Evolutionary conservation across 2,113 vertebrate species (phyloP).

Genomic region (Alexandromys fortis): DNA sequence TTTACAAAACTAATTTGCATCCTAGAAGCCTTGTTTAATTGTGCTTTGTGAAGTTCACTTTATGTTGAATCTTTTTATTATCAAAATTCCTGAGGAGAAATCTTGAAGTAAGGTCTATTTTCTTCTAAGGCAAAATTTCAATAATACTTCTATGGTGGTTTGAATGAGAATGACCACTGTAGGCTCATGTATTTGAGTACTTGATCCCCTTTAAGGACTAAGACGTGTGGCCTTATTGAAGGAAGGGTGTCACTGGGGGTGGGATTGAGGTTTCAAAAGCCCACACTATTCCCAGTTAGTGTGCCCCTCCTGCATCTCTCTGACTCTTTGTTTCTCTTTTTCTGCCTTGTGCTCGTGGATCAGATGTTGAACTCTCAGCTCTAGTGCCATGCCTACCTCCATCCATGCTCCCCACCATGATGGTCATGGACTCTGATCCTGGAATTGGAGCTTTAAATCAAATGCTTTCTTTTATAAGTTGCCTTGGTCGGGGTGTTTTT

Average conservation of each 20-base stretch:
- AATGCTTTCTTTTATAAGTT: not conserved
- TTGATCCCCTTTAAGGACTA: not conserved
- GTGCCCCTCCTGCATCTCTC: not conserved
- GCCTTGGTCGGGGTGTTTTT: not conserved
- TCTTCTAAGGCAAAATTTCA: constrained; percentile 50
- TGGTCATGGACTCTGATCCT: not conserved
- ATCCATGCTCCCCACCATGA: not conserved
- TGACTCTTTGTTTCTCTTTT: not conserved
- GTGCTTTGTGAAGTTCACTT: constrained; percentile 41
- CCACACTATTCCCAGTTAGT: not conserved
- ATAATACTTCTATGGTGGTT: not conserved
- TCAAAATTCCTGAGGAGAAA: constrained; percentile 49
- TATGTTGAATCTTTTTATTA: constrained; percentile 45
- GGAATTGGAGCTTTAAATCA: not conserved
- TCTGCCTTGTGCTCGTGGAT: not conserved
- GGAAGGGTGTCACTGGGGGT: not conserved
- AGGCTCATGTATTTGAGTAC: not conserved
- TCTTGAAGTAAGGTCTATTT: constrained; percentile 36
- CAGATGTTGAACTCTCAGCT: not conserved
- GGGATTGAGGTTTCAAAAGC: not conserved
- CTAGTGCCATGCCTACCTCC: not conserved
- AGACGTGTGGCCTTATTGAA: not conserved
- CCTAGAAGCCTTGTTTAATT: constrained; percentile 36
- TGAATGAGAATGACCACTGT: not conserved
- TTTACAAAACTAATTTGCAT: constrained; percentile 68